phyloP scores from a whole-genome alignment of 2,888 invertebrate genomes.

The Diloba caeruleocephala region DNA sequence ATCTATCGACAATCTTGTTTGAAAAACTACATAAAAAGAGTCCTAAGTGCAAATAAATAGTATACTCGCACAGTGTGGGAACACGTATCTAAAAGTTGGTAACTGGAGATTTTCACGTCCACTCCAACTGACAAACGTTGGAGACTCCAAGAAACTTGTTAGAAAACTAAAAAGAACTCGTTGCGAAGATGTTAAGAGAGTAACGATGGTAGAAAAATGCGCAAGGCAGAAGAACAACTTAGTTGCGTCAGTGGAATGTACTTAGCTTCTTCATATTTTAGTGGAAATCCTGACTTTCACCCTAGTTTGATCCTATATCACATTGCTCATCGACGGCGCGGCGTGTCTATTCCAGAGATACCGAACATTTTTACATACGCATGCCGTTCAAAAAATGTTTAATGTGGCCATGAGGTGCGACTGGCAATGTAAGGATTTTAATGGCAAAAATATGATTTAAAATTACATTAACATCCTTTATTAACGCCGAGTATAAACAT shows the following conservation, averaged over 20 bases:
- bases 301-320: not conserved
- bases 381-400: too few relatives aligned
- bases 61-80: constrained; percentile 31
- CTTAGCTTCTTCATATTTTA: too few relatives aligned
- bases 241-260: not conserved
- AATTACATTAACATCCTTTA: too few relatives aligned
- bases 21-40: constrained; percentile 10
- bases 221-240: constrained; percentile 17
- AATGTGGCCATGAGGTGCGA: too few relatives aligned
- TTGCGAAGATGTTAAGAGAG: constrained; percentile 73
- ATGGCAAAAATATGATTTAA: too few relatives aligned
- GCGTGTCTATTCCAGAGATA: too few relatives aligned
- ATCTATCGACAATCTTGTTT: not conserved
- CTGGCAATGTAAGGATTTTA: too few relatives aligned
- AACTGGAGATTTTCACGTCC: constrained; percentile 77
- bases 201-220: constrained; percentile 11
- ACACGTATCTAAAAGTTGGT: constrained; percentile 70
- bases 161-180: constrained; percentile 83
- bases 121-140: constrained; percentile 82
- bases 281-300: too few relatives aligned
- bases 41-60: constrained; percentile 14
- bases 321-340: too few relatives aligned
- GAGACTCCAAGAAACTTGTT: constrained; percentile 81
- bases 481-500: too few relatives aligned
- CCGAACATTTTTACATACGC: too few relatives aligned